Conservation (phyloP, 1,140 invertebrate species). For the Bradysia coprophila region DNA sequence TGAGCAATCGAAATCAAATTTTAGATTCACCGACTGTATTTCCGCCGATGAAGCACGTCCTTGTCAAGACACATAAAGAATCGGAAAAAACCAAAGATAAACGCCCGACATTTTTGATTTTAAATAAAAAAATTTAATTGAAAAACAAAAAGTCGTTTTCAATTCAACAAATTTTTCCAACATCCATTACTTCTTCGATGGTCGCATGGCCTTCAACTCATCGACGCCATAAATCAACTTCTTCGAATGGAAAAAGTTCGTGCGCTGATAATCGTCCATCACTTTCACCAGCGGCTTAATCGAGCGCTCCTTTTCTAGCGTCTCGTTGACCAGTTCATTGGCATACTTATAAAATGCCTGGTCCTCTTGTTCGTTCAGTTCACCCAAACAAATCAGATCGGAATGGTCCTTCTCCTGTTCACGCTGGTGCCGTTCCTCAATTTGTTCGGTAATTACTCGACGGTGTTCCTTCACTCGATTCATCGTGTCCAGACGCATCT, state of each 20-base stretch:
- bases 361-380: constrained; percentile 8
- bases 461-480: constrained; percentile 18
- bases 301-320: constrained; percentile 11
- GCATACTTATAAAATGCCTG: constrained; percentile 18
- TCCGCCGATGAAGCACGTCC: no score
- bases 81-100: no score
- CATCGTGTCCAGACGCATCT: constrained; percentile 11
- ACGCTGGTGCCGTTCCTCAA: constrained; percentile 21
- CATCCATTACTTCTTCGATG: no score
- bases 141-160: no score
- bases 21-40: no score
- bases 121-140: no score
- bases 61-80: no score
- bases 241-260: constrained; percentile 5
- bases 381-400: constrained; percentile 2
- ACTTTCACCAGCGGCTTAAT: constrained; percentile 14
- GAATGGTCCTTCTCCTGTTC: constrained; percentile 16
- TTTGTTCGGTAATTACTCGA: constrained; percentile 21
- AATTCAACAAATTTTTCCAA: no score
- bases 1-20: no score
- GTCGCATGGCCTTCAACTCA: constrained; percentile 1
- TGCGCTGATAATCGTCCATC: constrained; percentile 8
- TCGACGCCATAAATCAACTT: constrained; percentile 1
- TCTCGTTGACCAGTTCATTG: constrained; percentile 13
- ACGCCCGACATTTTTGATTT: no score